These are phyloP conservation scores for Acrocephalus kingi DNA, from an alignment of 2,113 vertebrate species.

Conservation along the genomic window DNA sequence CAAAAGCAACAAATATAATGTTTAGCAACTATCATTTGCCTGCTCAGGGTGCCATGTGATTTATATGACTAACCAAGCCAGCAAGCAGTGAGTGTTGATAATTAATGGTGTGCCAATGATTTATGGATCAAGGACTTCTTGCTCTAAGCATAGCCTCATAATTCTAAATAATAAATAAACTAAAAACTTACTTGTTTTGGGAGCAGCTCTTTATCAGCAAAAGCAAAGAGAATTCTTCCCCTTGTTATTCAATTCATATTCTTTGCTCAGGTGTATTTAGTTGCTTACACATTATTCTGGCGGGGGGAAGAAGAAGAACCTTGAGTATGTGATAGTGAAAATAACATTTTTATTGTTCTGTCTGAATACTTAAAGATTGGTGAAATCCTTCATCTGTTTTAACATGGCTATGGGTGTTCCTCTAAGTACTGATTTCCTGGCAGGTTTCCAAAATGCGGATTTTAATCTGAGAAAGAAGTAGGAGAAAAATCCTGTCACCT, in stretches of 20 bases:
- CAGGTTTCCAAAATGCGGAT: background rate
- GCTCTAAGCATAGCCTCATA: background rate
- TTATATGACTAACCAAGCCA: background rate
- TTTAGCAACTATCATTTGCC: background rate
- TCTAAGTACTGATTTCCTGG: background rate
- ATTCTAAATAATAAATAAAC: slow-evolving; percentile 31
- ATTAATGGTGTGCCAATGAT: slow-evolving; percentile 6
- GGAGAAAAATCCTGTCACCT: background rate
- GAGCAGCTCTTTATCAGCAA: background rate
- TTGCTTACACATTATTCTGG: background rate
- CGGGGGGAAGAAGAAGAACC: background rate
- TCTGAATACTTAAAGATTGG: background rate
- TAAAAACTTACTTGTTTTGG: background rate
- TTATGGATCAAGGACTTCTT: slow-evolving; percentile 4
- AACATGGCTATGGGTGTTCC: background rate
- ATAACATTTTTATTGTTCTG: background rate
- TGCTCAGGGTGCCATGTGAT: background rate
- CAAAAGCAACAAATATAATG: background rate
- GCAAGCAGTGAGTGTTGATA: background rate
- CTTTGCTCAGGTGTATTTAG: background rate
- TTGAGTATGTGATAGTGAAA: background rate
- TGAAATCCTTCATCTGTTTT: background rate
- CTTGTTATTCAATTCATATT: background rate
- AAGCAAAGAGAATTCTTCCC: background rate
- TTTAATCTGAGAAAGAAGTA: background rate